A percentile compares a stretch with the other conserved stretches of the same genome.
Evolutionary conservation across 30 jellyfish, hydroid and myxozoan species (phyloP).

Genomic region (Aurelia coerulea): DNA sequence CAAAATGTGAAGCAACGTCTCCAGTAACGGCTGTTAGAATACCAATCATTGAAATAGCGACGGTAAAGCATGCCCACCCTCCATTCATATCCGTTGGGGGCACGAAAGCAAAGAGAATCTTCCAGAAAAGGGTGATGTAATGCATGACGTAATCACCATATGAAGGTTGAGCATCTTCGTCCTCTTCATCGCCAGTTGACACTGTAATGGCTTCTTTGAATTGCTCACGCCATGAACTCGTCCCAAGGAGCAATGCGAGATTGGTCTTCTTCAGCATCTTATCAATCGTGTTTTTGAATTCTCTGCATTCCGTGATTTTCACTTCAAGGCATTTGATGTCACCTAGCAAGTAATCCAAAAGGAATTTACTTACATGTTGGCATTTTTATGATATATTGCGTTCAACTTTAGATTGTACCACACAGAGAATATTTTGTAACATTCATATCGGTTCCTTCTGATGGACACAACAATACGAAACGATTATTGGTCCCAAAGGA

Average conservation of each 20-base stretch:
- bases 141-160: slow-evolving; percentile 97
- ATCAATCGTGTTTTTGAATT: slow-evolving; percentile 93
- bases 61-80: slow-evolving; percentile 97
- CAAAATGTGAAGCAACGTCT: slow-evolving; percentile 96
- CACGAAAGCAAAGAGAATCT: slow-evolving; percentile 86
- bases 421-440: too few species aligned
- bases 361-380: not conserved
- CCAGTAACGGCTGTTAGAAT: slow-evolving; percentile 94
- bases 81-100: slow-evolving; percentile 98
- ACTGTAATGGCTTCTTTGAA: slow-evolving; percentile 94
- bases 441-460: too few species aligned
- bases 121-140: slow-evolving; percentile 95
- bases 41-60: slow-evolving; percentile 88
- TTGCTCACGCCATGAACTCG: slow-evolving; percentile 99
- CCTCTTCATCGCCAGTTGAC: slow-evolving; percentile 88
- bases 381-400: not conserved
- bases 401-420: too few species aligned
- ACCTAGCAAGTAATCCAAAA: slow-evolving; percentile 43
- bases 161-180: slow-evolving; percentile 91
- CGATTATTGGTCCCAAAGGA: too few species aligned
- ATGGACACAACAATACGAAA: too few species aligned
- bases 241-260: slow-evolving; percentile 74
- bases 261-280: slow-evolving; percentile 90
- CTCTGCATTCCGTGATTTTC: slow-evolving; percentile 89
- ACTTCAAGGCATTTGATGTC: slow-evolving; percentile 81